Percentiles rank a stretch among this genome's conserved stretches.
Conservation (phyloP, 2,888 invertebrate genomes). For the Drosophila austrosaltans region DNA sequence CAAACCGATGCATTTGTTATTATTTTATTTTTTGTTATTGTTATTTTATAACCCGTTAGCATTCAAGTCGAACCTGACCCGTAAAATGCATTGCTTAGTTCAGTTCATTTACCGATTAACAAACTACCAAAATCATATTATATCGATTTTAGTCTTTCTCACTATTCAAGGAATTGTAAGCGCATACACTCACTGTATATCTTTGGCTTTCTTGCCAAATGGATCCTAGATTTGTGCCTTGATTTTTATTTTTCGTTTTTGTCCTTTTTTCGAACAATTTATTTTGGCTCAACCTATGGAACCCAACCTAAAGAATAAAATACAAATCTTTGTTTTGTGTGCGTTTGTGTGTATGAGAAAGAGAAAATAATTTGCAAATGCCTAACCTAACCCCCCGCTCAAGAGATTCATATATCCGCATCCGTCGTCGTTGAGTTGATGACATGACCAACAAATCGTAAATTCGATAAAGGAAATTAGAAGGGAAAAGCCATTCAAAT, state of each 20-base stretch:
- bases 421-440: conserved; percentile 54
- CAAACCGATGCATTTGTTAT: conserved; percentile 32
- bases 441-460: conserved; percentile 76
- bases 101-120: conserved; percentile 10
- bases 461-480: conserved; percentile 79
- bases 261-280: conserved; percentile 10
- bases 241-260: conserved; percentile 25
- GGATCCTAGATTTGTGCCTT: conserved; percentile 37
- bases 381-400: conserved; percentile 13
- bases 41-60: conserved; percentile 34
- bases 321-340: conserved; percentile 48
- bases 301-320: conserved; percentile 32
- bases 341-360: conserved; percentile 36
- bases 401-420: conserved; percentile 45
- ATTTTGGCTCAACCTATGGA: conserved; percentile 33
- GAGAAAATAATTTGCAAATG: conserved; percentile 57
- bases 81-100: conserved; percentile 3
- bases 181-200: neutral
- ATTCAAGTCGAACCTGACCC: neutral
- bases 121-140: no score
- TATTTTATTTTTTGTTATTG: no score
- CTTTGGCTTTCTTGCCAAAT: neutral
- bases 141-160: neutral
- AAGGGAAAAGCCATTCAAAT: conserved; percentile 63
- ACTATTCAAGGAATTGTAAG: no score